Conservation (phyloP, 2,797 vertebrate species). For the Alauda arvensis region DNA sequence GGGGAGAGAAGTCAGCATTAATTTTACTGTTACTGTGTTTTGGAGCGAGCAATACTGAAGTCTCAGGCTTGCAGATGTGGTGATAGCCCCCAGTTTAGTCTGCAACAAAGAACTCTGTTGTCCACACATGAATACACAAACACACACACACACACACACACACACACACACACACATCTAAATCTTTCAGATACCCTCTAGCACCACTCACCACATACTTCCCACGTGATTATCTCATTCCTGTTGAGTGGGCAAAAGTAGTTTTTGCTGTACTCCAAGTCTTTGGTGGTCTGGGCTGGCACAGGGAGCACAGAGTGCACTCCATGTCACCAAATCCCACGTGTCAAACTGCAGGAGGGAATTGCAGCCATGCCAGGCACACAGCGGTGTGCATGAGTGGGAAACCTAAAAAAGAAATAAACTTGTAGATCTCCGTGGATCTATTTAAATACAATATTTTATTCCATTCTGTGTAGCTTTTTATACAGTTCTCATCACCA, state of each 20-base stretch:
- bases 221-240: neutral
- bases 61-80: neutral
- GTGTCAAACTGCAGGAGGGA: neutral
- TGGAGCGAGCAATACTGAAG: neutral
- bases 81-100: neutral
- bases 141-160: neutral
- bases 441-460: conserved; percentile 46
- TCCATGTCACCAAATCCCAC: neutral
- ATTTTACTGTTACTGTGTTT: neutral
- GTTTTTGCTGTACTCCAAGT: neutral
- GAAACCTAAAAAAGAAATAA: conserved; percentile 22
- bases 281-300: neutral
- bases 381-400: neutral
- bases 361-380: neutral
- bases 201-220: neutral
- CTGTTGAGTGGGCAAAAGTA: neutral
- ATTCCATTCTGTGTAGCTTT: conserved; percentile 22
- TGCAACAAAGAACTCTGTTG: neutral
- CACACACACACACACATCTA: neutral
- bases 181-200: neutral
- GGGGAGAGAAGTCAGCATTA: neutral
- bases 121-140: neutral
- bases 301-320: rapidly evolving
- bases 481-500: conserved; percentile 24
- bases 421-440: neutral